These are phyloP conservation scores for Dascillus cervinus DNA, from an alignment of 2,888 invertebrate species.

Conservation along the genomic window DNA sequence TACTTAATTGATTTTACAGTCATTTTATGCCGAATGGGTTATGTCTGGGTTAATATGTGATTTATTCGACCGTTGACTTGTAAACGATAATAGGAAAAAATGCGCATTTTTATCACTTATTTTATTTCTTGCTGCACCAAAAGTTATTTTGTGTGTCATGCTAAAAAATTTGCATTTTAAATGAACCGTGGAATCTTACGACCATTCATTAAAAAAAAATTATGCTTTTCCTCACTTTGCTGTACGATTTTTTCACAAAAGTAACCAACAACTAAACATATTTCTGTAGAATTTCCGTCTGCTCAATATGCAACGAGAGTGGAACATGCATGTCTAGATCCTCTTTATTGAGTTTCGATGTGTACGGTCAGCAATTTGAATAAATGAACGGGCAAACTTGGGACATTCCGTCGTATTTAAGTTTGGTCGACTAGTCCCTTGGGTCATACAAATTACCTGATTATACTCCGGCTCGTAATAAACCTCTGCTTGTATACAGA, in stretches of 20 bases:
- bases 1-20: slow-evolving; percentile 7
- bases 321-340: slow-evolving; percentile 28
- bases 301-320: slow-evolving; percentile 28
- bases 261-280: too few species aligned
- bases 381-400: slow-evolving; percentile 30
- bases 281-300: too few species aligned
- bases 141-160: too few species aligned
- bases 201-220: too few species aligned
- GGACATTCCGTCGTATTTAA: slow-evolving; percentile 32
- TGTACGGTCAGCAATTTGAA: slow-evolving; percentile 33
- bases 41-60: slow-evolving; percentile 1
- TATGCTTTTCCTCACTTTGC: too few species aligned
- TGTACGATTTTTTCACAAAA: too few species aligned
- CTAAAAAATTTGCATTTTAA: too few species aligned
- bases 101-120: too few species aligned
- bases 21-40: slow-evolving; percentile 3
- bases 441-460: slow-evolving; percentile 34
- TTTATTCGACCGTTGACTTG: too few species aligned
- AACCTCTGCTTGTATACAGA: slow-evolving; percentile 18
- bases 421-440: slow-evolving; percentile 24
- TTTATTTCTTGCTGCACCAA: too few species aligned
- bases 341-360: slow-evolving; percentile 32
- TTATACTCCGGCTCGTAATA: slow-evolving; percentile 23
- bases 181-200: too few species aligned
- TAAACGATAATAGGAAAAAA: too few species aligned